phyloP scores from a whole-genome alignment of 1,140 invertebrate species.

The Lanistes nyassanus region DNA sequence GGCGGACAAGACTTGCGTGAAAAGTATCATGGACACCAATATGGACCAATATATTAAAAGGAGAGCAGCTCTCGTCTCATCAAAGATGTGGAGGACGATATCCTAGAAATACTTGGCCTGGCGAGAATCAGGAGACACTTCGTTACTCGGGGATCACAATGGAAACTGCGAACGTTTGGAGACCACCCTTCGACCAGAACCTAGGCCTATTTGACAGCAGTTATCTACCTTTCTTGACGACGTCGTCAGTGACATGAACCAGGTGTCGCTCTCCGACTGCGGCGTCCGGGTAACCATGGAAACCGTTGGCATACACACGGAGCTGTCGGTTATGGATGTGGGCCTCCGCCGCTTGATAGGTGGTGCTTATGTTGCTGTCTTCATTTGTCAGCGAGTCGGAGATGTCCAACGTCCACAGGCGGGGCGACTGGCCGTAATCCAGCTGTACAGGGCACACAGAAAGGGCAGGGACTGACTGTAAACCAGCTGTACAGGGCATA shows the following conservation, averaged over 20 bases:
- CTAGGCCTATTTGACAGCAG: no score
- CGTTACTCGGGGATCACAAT: no score
- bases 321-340: conserved; percentile 62
- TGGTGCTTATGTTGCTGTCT: conserved; percentile 54
- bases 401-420: conserved; percentile 63
- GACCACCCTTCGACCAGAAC: no score
- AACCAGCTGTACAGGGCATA: no score
- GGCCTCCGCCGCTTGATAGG: conserved; percentile 45
- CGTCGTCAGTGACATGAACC: conserved; percentile 54
- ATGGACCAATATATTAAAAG: no score
- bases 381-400: conserved; percentile 59
- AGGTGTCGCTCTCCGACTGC: conserved; percentile 58
- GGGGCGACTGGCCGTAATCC: conserved; percentile 58
- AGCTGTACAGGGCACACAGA: conserved; percentile 28
- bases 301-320: conserved; percentile 58
- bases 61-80: neutral
- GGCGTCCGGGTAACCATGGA: conserved; percentile 59
- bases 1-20: no score
- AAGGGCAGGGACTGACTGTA: no score
- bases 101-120: no score
- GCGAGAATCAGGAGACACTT: no score
- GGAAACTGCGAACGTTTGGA: no score
- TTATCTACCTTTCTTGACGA: conserved; percentile 50
- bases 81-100: no score
- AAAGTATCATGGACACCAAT: no score